Evolutionary conservation across 2,888 invertebrate genomes (phyloP).

Genomic region (Megalurothrips usitatus): DNA sequence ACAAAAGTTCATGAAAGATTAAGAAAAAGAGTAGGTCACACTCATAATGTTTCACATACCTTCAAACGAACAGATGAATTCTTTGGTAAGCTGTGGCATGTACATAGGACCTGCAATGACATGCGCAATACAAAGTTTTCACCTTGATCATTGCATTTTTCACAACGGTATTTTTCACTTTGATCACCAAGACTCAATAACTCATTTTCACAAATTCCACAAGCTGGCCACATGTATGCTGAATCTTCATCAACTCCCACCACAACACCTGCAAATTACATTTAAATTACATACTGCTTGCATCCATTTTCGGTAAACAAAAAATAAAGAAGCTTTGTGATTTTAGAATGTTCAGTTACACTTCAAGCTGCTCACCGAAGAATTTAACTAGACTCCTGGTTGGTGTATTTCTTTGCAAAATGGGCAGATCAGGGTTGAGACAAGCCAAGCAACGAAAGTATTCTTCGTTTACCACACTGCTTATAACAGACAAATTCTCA

Average conservation of each 20-base stretch:
- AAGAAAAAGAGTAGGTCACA: not conserved
- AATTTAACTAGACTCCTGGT: not conserved
- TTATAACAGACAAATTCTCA: not conserved
- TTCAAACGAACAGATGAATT: not conserved
- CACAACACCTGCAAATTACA: conserved; percentile 34
- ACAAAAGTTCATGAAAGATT: not conserved
- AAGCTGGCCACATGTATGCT: conserved; percentile 36
- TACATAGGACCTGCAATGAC: not conserved
- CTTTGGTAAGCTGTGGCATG: not conserved
- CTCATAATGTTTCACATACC: not conserved
- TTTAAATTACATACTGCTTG: not conserved
- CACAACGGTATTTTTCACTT: not conserved
- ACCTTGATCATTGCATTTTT: conserved; percentile 4
- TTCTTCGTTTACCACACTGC: not conserved
- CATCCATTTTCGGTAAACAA: not conserved
- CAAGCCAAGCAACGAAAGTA: not conserved
- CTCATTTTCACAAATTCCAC: conserved; percentile 35
- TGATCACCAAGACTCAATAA: conserved; percentile 27
- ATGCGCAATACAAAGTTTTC: not conserved
- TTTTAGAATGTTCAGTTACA: too few relatives aligned
- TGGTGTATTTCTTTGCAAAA: not conserved
- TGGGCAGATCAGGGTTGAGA: not conserved
- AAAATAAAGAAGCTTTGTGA: too few relatives aligned
- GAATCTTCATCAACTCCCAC: conserved; percentile 36
- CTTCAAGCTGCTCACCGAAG: not conserved